These are phyloP conservation scores for Balaenoptera acutorostrata DNA, from an alignment of 2,113 vertebrate species.

Conservation along the genomic window DNA sequence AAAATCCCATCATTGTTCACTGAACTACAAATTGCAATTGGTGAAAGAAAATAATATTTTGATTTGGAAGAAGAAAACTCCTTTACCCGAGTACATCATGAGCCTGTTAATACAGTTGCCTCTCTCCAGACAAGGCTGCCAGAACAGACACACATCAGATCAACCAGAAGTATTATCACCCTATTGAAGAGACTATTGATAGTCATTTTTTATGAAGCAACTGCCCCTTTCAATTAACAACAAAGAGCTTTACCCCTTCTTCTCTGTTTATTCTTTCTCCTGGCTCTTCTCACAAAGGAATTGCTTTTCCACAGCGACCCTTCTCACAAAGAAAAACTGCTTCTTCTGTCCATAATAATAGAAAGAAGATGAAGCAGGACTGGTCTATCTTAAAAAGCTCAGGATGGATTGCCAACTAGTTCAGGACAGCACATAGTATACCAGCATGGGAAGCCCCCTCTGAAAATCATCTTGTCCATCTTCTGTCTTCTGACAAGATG, in stretches of 20 bases:
- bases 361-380: neutral
- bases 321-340: neutral
- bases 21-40: neutral
- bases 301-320: neutral
- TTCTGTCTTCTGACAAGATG: neutral
- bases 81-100: fast-evolving
- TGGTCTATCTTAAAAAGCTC: neutral
- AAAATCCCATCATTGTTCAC: conserved; percentile 13
- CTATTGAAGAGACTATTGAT: neutral
- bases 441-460: fast-evolving
- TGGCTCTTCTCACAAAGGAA: neutral
- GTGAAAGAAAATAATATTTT: conserved; percentile 28
- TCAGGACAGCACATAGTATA: neutral
- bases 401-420: neutral
- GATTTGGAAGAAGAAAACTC: neutral
- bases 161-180: neutral
- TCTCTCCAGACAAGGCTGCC: neutral
- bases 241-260: neutral
- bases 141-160: neutral
- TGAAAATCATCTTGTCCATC: too few relatives aligned
- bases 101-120: neutral
- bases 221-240: neutral
- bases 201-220: neutral
- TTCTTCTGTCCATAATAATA: neutral
- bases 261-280: neutral